A percentile compares a stretch with the other conserved stretches of the same genome.
phyloP scores from a whole-genome alignment of 2,888 invertebrate genomes.

The Parnassius glacialis region DNA sequence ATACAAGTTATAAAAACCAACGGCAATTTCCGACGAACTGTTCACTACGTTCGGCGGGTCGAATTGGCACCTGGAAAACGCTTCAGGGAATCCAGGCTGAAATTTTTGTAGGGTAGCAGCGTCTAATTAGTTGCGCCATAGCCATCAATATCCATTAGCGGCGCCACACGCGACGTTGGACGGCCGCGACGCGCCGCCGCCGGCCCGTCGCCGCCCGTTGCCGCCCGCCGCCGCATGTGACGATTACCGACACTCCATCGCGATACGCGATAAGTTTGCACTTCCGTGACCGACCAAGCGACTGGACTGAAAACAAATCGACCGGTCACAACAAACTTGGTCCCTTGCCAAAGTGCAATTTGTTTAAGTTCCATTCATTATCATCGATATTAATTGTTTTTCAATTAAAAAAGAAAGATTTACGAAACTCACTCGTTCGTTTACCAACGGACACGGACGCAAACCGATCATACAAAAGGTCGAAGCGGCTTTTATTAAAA shows the following conservation, averaged over 20 bases:
- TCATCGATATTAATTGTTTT: neutral
- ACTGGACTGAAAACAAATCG: constrained; percentile 11
- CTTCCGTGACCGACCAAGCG: constrained; percentile 43
- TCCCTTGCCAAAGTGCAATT: constrained; percentile 20
- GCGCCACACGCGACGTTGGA: constrained; percentile 73
- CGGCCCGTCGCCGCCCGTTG: constrained; percentile 37
- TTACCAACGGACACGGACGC: constrained; percentile 29
- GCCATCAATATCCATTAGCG: constrained; percentile 79
- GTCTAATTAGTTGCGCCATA: constrained; percentile 73
- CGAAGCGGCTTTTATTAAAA: constrained; percentile 58
- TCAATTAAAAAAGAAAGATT: neutral
- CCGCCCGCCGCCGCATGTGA: constrained; percentile 38
- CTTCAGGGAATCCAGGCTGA: constrained; percentile 44
- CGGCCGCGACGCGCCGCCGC: constrained; percentile 37
- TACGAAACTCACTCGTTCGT: constrained; percentile 7
- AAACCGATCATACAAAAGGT: constrained; percentile 41
- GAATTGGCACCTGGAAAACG: constrained; percentile 45
- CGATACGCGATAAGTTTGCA: constrained; percentile 62
- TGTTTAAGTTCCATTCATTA: constrained; percentile 17
- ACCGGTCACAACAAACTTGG: constrained; percentile 6
- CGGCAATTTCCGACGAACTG: neutral
- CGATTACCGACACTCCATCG: constrained; percentile 58
- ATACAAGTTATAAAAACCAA: too few relatives aligned
- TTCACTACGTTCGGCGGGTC: constrained; percentile 20
- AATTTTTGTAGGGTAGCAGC: constrained; percentile 45